These are phyloP conservation scores for Phrynocephalus vlangalii DNA, from an alignment of 2,797 vertebrate species.

Conservation along the genomic window DNA sequence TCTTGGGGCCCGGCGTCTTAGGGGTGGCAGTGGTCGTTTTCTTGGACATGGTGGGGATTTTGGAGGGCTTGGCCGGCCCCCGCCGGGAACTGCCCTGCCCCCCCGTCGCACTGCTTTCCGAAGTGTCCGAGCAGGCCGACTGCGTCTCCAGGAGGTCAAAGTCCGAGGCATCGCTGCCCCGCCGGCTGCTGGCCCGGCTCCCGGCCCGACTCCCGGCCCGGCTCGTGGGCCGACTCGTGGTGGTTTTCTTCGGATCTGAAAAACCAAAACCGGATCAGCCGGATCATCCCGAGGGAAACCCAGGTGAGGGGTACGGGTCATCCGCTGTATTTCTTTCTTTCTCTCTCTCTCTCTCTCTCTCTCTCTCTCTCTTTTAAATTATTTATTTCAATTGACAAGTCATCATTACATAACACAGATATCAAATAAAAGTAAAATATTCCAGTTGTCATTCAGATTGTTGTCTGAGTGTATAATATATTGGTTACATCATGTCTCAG, in stretches of 20 bases:
- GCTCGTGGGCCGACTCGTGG: conserved; percentile 87
- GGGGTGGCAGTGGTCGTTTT: conserved; percentile 85
- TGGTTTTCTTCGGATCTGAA: conserved; percentile 88
- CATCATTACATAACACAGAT: too few species aligned
- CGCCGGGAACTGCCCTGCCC: conserved; percentile 81
- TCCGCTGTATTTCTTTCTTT: too few species aligned
- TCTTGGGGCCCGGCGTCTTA: conserved; percentile 87
- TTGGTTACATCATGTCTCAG: too few species aligned
- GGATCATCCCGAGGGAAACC: not conserved
- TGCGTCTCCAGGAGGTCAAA: conserved; percentile 93
- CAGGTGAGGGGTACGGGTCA: not conserved
- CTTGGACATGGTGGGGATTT: conserved; percentile 97
- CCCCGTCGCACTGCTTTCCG: conserved; percentile 88
- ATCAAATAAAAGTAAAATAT: too few species aligned
- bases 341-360: too few species aligned
- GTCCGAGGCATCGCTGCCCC: conserved; percentile 95
- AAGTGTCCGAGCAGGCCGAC: conserved; percentile 94
- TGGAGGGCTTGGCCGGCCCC: conserved; percentile 87
- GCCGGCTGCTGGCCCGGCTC: conserved; percentile 91
- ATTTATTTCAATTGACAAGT: too few species aligned
- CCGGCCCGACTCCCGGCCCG: conserved; percentile 92
- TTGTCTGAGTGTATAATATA: too few species aligned
- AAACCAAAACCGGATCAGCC: not conserved
- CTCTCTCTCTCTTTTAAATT: too few species aligned
- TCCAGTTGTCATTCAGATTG: too few species aligned